These are phyloP conservation scores for Tragopan temminckii DNA, from an alignment of 2,797 vertebrate species.

Conservation along the genomic window DNA sequence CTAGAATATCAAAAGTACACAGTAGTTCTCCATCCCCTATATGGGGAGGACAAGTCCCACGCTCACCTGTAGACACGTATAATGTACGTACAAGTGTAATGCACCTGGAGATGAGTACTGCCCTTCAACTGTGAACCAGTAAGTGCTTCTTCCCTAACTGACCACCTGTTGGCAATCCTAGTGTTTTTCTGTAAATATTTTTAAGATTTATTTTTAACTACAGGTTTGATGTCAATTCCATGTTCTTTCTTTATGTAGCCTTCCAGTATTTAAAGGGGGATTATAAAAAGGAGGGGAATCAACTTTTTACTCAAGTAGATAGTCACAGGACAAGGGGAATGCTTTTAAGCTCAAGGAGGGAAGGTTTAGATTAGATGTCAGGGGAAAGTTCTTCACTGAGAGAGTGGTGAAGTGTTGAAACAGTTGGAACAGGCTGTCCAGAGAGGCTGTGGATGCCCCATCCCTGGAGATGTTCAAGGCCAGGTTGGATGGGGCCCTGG, in stretches of 20 bases:
- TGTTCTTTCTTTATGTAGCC: background rate
- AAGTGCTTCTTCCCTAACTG: background rate
- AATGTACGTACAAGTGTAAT: background rate
- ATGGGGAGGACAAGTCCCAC: background rate
- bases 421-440: too few species aligned
- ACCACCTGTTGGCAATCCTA: background rate
- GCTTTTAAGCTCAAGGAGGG: too few species aligned
- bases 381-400: too few species aligned
- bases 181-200: background rate
- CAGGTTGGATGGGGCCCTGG: too few species aligned
- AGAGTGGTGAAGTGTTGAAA: too few species aligned
- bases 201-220: background rate
- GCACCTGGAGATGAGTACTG: background rate
- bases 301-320: too few species aligned
- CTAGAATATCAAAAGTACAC: background rate
- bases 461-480: too few species aligned
- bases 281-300: too few species aligned
- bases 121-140: background rate
- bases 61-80: background rate
- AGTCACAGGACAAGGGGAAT: too few species aligned
- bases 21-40: accelerated
- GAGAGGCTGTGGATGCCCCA: too few species aligned
- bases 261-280: too few species aligned
- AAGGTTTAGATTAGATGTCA: too few species aligned
- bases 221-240: background rate